Conservation (phyloP, 2,113 vertebrate genomes). For the Bos indicus region DNA sequence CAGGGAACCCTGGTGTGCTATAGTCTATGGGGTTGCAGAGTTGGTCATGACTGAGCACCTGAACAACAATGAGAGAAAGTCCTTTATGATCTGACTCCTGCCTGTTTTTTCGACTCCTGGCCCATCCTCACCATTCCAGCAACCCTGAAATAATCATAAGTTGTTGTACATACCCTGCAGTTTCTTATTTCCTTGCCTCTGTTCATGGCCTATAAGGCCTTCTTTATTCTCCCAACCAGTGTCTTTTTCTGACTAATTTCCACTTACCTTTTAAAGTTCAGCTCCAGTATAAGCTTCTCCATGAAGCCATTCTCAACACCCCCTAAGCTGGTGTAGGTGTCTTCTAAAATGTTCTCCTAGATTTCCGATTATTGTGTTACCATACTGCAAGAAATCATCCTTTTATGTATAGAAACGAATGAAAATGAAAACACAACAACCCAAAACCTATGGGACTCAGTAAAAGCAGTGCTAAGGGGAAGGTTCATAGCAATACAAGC, state of each 20-base stretch:
- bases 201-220: background rate
- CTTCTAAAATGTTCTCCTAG: background rate
- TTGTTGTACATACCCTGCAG: background rate
- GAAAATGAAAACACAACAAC: background rate
- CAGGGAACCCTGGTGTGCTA: background rate
- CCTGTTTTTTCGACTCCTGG: background rate
- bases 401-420: background rate
- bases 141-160: background rate
- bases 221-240: background rate
- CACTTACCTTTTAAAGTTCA: background rate
- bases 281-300: background rate
- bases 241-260: background rate
- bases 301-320: background rate
- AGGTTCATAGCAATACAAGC: background rate
- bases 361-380: background rate
- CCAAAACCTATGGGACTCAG: background rate
- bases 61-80: background rate
- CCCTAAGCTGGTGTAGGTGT: background rate
- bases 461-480: background rate
- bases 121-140: background rate
- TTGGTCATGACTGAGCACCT: background rate
- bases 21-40: background rate
- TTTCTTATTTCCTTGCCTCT: background rate
- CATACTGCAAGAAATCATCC: background rate
- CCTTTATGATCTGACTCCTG: background rate